phyloP scores from a whole-genome alignment of 2,113 vertebrate genomes.

The Lathamus discolor region DNA sequence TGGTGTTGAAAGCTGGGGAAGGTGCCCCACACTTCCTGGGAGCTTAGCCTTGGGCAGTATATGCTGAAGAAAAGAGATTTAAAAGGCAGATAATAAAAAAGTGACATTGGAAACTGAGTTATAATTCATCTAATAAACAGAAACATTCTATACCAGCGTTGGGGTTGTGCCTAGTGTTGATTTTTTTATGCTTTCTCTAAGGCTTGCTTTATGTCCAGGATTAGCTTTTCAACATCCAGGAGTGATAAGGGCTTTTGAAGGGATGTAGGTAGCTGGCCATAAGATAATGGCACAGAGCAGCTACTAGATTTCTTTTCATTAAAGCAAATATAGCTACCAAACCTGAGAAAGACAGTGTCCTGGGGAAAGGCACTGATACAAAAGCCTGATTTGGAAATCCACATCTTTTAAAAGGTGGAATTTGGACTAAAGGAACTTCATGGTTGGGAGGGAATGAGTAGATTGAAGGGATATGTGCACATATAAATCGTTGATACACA shows the following conservation, averaged over 20 bases:
- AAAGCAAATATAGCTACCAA: not conserved
- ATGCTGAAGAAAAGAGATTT: not conserved
- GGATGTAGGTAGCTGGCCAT: not conserved
- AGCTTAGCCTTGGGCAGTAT: slow-evolving; percentile 20
- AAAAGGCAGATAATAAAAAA: slow-evolving; percentile 30
- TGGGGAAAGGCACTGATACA: not conserved
- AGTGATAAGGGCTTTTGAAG: slow-evolving; percentile 33
- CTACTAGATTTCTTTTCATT: not conserved
- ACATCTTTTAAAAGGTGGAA: not conserved
- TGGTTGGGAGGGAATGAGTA: not conserved
- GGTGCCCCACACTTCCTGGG: slow-evolving; percentile 57
- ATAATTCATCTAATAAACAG: slow-evolving; percentile 37
- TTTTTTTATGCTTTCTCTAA: slow-evolving; percentile 46
- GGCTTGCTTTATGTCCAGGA: slow-evolving; percentile 41
- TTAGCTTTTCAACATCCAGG: slow-evolving; percentile 38
- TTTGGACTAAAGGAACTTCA: not conserved
- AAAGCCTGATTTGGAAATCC: not conserved
- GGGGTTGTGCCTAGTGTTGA: slow-evolving; percentile 22
- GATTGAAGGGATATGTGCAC: not conserved
- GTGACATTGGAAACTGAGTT: not conserved
- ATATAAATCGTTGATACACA: not conserved
- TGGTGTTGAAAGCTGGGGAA: slow-evolving; percentile 46
- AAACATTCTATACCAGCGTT: not conserved
- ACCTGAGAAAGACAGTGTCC: not conserved
- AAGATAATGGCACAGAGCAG: slow-evolving; percentile 10